These are phyloP conservation scores for Tetrao urogallus DNA, from an alignment of 2,113 vertebrate species.

Conservation along the genomic window DNA sequence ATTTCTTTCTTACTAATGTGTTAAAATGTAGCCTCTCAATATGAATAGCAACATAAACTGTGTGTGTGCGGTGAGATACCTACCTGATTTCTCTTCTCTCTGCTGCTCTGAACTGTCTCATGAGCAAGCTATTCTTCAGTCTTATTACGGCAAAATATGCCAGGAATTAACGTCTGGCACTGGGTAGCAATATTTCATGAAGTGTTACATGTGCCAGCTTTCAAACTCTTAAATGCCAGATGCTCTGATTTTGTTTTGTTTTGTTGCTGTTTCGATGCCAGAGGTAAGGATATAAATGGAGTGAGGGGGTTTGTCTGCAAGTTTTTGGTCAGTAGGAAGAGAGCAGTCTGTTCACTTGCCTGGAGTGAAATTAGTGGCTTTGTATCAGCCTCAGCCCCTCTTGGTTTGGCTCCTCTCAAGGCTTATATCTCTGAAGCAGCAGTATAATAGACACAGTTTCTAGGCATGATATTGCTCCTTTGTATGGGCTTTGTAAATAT, in stretches of 20 bases:
- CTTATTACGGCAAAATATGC: background rate
- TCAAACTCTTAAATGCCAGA: background rate
- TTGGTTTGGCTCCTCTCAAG: background rate
- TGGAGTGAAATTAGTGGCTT: background rate
- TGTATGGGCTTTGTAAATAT: background rate
- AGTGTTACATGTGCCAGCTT: background rate
- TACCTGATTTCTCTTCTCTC: background rate
- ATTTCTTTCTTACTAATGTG: background rate
- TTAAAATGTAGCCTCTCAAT: background rate
- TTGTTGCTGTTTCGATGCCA: background rate
- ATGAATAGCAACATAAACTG: background rate
- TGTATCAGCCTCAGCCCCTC: background rate
- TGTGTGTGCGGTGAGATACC: background rate
- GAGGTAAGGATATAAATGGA: background rate
- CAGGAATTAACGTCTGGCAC: accelerated
- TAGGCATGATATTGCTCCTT: background rate
- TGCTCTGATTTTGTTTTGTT: background rate
- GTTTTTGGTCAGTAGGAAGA: background rate
- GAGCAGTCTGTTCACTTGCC: background rate
- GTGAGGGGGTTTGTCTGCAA: background rate
- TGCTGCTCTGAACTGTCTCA: background rate
- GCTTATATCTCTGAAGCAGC: background rate
- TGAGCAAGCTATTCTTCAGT: background rate
- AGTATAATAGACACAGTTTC: accelerated
- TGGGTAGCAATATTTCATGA: background rate